These are phyloP conservation scores for Falco naumanni DNA, from an alignment of 2,797 vertebrate species.

Conservation along the genomic window DNA sequence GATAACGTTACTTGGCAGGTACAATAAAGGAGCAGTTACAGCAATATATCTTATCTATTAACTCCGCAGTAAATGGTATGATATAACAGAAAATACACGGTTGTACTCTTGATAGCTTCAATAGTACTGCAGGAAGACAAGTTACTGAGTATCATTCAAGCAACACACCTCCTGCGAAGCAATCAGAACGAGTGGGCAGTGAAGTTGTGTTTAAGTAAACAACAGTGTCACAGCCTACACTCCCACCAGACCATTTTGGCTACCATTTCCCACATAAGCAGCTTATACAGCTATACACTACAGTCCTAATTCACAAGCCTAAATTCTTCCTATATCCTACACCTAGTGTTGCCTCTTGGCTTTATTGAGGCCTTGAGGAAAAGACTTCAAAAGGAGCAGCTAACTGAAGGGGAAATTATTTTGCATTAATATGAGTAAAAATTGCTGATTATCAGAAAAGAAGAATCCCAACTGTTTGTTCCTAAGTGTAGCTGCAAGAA, in stretches of 20 bases:
- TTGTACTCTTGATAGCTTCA: not conserved
- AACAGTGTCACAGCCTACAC: not conserved
- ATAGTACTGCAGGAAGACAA: not conserved
- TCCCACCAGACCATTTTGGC: not conserved
- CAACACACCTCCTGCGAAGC: accelerated
- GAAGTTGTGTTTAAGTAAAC: not conserved
- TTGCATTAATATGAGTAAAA: not conserved
- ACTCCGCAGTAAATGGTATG: not conserved
- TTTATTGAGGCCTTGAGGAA: not conserved
- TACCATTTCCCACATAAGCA: not conserved
- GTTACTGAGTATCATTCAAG: not conserved
- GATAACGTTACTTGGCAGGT: not conserved
- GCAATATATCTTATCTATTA: not conserved
- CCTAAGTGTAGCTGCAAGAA: not conserved
- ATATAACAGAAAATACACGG: not conserved
- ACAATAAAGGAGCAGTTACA: not conserved
- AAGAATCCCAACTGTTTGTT: not conserved
- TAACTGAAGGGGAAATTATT: not conserved
- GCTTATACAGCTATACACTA: not conserved
- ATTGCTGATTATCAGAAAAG: not conserved
- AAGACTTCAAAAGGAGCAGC: not conserved
- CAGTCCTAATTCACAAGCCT: not conserved
- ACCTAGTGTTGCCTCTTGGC: not conserved
- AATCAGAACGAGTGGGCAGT: accelerated
- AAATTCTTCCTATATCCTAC: not conserved